These are phyloP conservation scores for Chymomyza procnemis DNA, from an alignment of 2,888 invertebrate species.

Conservation along the genomic window DNA sequence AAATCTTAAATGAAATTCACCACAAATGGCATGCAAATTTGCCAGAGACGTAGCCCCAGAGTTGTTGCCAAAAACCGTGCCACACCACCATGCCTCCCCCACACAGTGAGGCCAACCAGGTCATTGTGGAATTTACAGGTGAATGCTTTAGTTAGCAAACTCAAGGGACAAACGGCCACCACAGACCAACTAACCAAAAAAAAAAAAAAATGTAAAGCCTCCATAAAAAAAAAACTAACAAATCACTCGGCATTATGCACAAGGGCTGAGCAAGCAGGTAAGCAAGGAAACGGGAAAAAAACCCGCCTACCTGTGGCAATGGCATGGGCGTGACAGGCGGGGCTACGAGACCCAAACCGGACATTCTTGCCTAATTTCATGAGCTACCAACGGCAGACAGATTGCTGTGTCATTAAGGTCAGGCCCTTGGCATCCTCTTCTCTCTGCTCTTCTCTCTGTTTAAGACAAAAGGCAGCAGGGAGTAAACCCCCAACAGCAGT, in stretches of 20 bases:
- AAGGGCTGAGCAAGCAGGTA: conserved; percentile 1
- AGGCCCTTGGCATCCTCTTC: not conserved
- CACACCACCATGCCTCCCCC: no score
- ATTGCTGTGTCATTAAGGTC: conserved; percentile 61
- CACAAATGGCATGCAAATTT: conserved; percentile 65
- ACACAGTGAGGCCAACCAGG: not conserved
- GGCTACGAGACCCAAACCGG: conserved; percentile 36
- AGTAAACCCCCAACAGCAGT: not conserved
- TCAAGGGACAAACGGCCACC: conserved; percentile 4
- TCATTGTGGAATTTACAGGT: conserved; percentile 52
- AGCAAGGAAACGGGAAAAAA: not conserved
- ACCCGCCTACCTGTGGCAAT: conserved; percentile 34
- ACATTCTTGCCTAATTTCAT: conserved; percentile 66
- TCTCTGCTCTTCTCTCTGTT: no score
- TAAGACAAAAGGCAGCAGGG: not conserved
- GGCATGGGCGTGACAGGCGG: conserved; percentile 21
- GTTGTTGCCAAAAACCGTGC: no score
- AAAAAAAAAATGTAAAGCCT: conserved; percentile 11
- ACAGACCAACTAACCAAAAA: not conserved
- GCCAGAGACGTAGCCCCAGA: conserved; percentile 9
- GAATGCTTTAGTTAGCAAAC: conserved; percentile 48
- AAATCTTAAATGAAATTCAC: conserved; percentile 65
- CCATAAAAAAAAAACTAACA: conserved; percentile 48
- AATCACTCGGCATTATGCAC: conserved; percentile 62
- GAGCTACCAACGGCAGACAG: conserved; percentile 56